phyloP scores from a whole-genome alignment of 2,113 vertebrate species.

The Esox niger region DNA sequence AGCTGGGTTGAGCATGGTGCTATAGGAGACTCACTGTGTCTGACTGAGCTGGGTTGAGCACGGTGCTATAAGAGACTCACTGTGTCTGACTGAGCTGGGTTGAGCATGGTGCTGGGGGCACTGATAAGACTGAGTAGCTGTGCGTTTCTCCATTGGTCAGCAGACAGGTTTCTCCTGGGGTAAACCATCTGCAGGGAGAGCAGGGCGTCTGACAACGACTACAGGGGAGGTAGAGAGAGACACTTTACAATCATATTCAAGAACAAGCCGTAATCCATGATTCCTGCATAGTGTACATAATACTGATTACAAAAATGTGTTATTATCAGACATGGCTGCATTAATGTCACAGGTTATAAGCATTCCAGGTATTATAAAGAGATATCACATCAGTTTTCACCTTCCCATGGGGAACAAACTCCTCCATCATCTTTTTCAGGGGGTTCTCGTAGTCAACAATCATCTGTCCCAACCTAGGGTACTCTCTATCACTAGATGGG shows the following conservation, averaged over 20 bases:
- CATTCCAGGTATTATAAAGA: neutral
- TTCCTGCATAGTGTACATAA: neutral
- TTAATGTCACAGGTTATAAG: neutral
- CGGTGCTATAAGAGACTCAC: slow-evolving; percentile 76
- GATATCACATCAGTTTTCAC: slow-evolving; percentile 53
- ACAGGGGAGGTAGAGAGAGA: slow-evolving; percentile 18
- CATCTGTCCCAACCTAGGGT: slow-evolving; percentile 97
- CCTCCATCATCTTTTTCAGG: slow-evolving; percentile 99
- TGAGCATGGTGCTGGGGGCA: slow-evolving; percentile 97
- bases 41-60: slow-evolving; percentile 97
- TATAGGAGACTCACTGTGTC: slow-evolving; percentile 79
- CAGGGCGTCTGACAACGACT: slow-evolving; percentile 95
- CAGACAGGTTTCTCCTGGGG: slow-evolving; percentile 94
- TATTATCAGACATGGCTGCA: neutral
- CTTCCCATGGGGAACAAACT: slow-evolving; percentile 98
- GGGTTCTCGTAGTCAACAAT: slow-evolving; percentile 99
- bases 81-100: slow-evolving; percentile 96
- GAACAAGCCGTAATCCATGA: no score
- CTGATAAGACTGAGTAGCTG: slow-evolving; percentile 96
- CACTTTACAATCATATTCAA: no score
- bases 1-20: slow-evolving; percentile 26
- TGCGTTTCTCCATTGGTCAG: slow-evolving; percentile 98
- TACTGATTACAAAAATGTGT: neutral
- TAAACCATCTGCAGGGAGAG: slow-evolving; percentile 98
- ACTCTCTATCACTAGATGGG: slow-evolving; percentile 88